A percentile compares a stretch with the other conserved stretches of the same genome.
Evolutionary conservation across 2,888 invertebrate genomes (phyloP).

Genomic region (Acanthopleura granulata): DNA sequence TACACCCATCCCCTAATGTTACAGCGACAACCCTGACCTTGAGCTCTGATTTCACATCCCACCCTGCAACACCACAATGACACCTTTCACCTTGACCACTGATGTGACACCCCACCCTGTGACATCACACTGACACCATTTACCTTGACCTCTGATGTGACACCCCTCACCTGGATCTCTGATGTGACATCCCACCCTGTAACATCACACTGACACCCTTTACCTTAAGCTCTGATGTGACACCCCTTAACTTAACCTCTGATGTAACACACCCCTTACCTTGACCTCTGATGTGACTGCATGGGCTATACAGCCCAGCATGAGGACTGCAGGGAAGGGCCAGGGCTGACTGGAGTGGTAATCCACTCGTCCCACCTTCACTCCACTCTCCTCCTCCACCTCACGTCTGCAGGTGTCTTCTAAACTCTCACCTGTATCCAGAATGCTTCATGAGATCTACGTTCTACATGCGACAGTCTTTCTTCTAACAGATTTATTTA

Average conservation of each 20-base stretch:
- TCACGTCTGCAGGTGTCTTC: constrained; percentile 73
- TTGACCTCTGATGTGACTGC: constrained; percentile 62
- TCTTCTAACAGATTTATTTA: no score
- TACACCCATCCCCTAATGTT: no score
- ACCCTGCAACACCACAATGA: no score
- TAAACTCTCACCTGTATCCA: constrained; percentile 71
- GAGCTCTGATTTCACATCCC: no score
- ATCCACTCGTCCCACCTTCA: constrained; percentile 70
- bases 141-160: no score
- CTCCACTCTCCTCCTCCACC: constrained; percentile 73
- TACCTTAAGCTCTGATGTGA: no score
- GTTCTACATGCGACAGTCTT: no score
- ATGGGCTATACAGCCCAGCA: constrained; percentile 73
- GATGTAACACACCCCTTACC: constrained; percentile 36
- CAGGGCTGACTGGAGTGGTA: constrained; percentile 74
- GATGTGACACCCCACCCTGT: no score
- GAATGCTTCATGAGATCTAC: not conserved
- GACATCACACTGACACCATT: no score
- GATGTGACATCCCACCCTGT: not conserved
- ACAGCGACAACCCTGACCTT: no score
- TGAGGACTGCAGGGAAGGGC: constrained; percentile 73
- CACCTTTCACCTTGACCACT: no score
- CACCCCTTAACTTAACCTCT: no score
- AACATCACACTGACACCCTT: not conserved
- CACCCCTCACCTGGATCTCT: not conserved